Percentiles rank a stretch among this genome's conserved stretches.
Evolutionary conservation across 1,140 invertebrate species (phyloP).

Genomic region (Batillaria attramentaria): DNA sequence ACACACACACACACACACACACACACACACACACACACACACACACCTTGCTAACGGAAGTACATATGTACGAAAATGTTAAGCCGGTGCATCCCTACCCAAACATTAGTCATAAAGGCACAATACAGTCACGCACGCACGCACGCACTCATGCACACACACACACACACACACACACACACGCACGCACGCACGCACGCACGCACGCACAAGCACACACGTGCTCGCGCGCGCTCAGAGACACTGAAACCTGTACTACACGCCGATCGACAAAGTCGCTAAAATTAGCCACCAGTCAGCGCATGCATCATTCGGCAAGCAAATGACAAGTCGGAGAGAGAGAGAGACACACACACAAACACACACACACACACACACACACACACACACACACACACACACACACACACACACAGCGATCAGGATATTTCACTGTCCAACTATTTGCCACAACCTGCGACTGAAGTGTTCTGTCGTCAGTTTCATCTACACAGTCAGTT

Average conservation of each 20-base stretch:
- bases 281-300: too few species aligned
- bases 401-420: too few species aligned
- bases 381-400: background rate
- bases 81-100: background rate
- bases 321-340: background rate
- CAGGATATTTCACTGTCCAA: background rate
- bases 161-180: too few species aligned
- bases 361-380: background rate
- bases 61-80: background rate
- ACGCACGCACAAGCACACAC: background rate
- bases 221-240: background rate
- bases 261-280: too few species aligned
- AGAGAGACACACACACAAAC: constrained; percentile 13
- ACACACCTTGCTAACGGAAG: background rate
- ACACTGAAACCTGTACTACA: background rate
- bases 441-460: too few species aligned
- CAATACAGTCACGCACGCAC: background rate
- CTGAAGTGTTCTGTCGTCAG: too few species aligned
- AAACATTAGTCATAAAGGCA: background rate
- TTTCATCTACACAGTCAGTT: background rate
- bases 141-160: too few species aligned
- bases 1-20: constrained; percentile 2
- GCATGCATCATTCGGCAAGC: too few species aligned
- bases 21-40: constrained; percentile 2
- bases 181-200: background rate